Percentiles rank a stretch among this genome's conserved stretches.
phyloP scores from a whole-genome alignment of 2,888 invertebrate genomes.

The Eretmocerus hayati region DNA sequence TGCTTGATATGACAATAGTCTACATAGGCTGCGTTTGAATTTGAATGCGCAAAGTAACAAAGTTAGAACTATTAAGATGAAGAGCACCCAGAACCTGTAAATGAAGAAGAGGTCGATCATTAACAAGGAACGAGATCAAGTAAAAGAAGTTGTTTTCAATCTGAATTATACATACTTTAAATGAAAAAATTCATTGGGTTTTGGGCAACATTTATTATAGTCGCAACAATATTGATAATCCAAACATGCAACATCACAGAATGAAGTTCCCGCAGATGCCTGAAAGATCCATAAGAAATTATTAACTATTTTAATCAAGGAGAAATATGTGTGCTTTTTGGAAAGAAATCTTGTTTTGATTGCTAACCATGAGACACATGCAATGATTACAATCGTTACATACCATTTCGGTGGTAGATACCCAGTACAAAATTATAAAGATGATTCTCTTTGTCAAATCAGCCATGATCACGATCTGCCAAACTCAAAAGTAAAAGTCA shows the following conservation, averaged over 20 bases:
- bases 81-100: no score
- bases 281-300: no score
- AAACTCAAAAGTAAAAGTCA: no score
- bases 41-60: slow-evolving; percentile 1
- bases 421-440: slow-evolving; percentile 21
- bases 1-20: background rate
- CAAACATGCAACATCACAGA: slow-evolving; percentile 19
- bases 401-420: slow-evolving; percentile 21
- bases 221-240: slow-evolving; percentile 30
- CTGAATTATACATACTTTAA: slow-evolving; percentile 11
- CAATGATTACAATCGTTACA: no score
- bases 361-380: no score
- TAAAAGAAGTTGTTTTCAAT: no score
- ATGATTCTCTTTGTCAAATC: slow-evolving; percentile 23
- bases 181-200: slow-evolving; percentile 3
- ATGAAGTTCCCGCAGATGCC: background rate
- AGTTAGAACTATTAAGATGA: slow-evolving; percentile 1
- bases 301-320: no score
- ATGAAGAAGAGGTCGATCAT: no score
- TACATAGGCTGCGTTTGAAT: background rate
- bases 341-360: no score
- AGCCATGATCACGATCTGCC: slow-evolving; percentile 19
- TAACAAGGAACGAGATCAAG: no score
- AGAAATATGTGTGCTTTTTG: no score
- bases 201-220: slow-evolving; percentile 29